Conservation (phyloP, 2,797 vertebrate species). For the Coreius guichenoti region DNA sequence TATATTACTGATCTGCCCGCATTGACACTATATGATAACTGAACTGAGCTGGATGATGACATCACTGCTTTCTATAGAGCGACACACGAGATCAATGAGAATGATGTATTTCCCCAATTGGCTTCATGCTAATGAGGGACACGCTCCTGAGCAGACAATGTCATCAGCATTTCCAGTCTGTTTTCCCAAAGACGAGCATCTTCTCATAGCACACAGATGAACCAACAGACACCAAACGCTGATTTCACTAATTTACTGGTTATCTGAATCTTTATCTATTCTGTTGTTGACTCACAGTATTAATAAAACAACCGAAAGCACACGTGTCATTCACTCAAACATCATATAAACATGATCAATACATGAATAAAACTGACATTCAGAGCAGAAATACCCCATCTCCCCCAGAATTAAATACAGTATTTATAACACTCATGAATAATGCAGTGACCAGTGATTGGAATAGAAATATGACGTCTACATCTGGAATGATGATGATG, state of each 20-base stretch:
- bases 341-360: not conserved
- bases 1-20: too few relatives aligned
- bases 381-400: not conserved
- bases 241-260: not conserved
- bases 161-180: not conserved
- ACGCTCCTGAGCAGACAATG: not conserved
- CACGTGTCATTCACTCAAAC: not conserved
- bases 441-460: not conserved
- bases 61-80: too few relatives aligned
- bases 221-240: not conserved
- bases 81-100: too few relatives aligned
- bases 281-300: not conserved
- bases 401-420: not conserved
- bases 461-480: not conserved
- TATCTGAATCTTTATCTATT: not conserved
- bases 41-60: too few relatives aligned
- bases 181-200: not conserved
- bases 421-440: not conserved
- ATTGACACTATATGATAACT: too few relatives aligned
- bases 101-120: too few relatives aligned
- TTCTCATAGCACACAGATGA: not conserved
- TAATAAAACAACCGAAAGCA: not conserved
- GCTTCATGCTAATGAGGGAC: too few relatives aligned
- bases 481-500: not conserved
- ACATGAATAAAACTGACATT: not conserved